Percentiles rank a stretch among this genome's conserved stretches.
These are phyloP conservation scores for Distichodus sexfasciatus DNA, from an alignment of 2,797 vertebrate genomes.

Conservation along the genomic window DNA sequence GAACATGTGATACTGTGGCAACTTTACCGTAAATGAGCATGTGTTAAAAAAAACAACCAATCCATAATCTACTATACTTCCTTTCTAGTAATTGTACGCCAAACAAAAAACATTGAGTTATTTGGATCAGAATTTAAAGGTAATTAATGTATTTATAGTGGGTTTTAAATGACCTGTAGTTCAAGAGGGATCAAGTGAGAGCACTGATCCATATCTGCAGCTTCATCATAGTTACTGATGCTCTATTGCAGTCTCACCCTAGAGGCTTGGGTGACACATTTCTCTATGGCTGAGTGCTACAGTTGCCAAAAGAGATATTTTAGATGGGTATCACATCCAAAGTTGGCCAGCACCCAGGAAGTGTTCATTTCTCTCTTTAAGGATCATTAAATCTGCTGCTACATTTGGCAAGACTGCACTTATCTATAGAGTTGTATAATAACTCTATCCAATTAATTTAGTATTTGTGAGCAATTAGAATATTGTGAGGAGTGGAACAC, in stretches of 20 bases:
- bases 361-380: conserved; percentile 28
- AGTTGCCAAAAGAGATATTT: not conserved
- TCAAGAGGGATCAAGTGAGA: conserved; percentile 55
- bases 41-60: too few species aligned
- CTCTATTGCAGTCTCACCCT: not conserved
- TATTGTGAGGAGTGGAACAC: not conserved
- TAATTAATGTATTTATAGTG: conserved; percentile 25
- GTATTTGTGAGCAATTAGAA: too few species aligned
- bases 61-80: too few species aligned
- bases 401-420: too few species aligned
- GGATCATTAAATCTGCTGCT: not conserved
- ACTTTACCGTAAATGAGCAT: too few species aligned
- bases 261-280: conserved; percentile 41
- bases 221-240: conserved; percentile 60
- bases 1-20: too few species aligned
- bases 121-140: too few species aligned
- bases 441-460: not conserved
- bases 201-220: conserved; percentile 48
- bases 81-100: too few species aligned
- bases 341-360: conserved; percentile 30
- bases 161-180: conserved; percentile 14
- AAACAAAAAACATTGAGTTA: too few species aligned
- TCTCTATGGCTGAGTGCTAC: not conserved
- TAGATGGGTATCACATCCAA: not conserved
- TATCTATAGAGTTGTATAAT: not conserved